phyloP scores from a whole-genome alignment of 2,113 vertebrate genomes.

The Oryzias celebensis region DNA sequence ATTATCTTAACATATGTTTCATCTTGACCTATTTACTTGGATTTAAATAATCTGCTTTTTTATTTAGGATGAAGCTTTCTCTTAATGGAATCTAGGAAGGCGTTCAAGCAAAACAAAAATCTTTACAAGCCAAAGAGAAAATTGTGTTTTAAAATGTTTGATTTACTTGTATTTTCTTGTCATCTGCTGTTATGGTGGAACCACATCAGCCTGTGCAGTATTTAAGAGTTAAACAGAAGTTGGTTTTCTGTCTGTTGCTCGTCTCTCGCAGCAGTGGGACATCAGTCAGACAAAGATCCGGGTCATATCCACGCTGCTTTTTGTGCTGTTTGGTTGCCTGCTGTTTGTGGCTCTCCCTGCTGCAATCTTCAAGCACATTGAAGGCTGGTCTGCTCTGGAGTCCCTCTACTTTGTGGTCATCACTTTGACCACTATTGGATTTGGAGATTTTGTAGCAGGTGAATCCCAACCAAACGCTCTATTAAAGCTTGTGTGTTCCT shows the following conservation, averaged over 20 bases:
- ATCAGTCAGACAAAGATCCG: conserved; percentile 96
- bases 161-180: too few species aligned
- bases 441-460: conserved; percentile 97
- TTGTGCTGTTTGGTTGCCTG: conserved; percentile 91
- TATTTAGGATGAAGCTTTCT: too few species aligned
- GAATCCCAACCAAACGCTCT: background rate
- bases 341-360: conserved; percentile 88
- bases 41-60: too few species aligned
- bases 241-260: background rate
- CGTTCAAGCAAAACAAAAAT: too few species aligned
- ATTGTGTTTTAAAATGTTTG: too few species aligned
- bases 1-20: too few species aligned
- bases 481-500: background rate
- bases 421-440: conserved; percentile 83
- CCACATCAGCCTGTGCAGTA: too few species aligned
- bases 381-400: conserved; percentile 91
- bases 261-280: conserved; percentile 85
- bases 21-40: too few species aligned
- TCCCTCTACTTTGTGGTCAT: conserved; percentile 95
- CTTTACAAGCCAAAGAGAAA: too few species aligned
- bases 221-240: too few species aligned
- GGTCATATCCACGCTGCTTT: conserved; percentile 94
- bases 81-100: too few species aligned
- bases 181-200: too few species aligned
- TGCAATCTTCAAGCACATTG: conserved; percentile 86